These are phyloP conservation scores for Amniataba percoides DNA, from an alignment of 2,797 vertebrate genomes.

Conservation along the genomic window DNA sequence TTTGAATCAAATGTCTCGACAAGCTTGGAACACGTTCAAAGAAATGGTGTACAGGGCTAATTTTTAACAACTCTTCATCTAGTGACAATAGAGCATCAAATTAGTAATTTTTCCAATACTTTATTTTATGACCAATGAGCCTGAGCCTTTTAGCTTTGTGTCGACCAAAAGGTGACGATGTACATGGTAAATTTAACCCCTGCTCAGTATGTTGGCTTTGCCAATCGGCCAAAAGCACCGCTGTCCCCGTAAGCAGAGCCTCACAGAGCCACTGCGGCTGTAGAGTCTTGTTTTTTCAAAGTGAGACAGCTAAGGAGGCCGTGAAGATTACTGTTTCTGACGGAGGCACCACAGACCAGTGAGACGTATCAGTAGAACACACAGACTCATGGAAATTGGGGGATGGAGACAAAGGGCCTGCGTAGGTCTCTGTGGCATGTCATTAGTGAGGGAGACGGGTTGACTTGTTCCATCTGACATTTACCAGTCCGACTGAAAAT, in stretches of 20 bases:
- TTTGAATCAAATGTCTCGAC: neutral
- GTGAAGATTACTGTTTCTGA: slow-evolving; percentile 54
- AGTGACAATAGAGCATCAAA: too few species aligned
- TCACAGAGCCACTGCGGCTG: slow-evolving; percentile 2
- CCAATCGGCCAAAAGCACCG: neutral
- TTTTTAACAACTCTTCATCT: neutral
- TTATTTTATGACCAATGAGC: neutral
- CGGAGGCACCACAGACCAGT: slow-evolving; percentile 48
- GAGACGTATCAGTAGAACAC: slow-evolving; percentile 58
- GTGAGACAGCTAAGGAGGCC: slow-evolving; percentile 23
- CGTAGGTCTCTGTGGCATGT: slow-evolving; percentile 70
- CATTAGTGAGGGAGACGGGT: slow-evolving; percentile 71
- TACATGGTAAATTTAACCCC: neutral
- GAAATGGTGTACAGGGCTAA: neutral
- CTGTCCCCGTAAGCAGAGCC: neutral
- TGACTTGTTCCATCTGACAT: slow-evolving; percentile 83
- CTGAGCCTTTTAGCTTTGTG: neutral
- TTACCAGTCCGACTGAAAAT: slow-evolving; percentile 83
- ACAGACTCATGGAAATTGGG: slow-evolving; percentile 63
- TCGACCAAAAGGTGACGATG: neutral
- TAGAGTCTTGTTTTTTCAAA: slow-evolving; percentile 19
- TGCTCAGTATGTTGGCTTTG: neutral
- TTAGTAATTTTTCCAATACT: neutral
- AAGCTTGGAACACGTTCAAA: neutral
- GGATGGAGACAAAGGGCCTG: slow-evolving; percentile 65